Base-by-base conservation (phyloP, 2,888 invertebrate genomes). In the Rotaria socialis region DNA sequence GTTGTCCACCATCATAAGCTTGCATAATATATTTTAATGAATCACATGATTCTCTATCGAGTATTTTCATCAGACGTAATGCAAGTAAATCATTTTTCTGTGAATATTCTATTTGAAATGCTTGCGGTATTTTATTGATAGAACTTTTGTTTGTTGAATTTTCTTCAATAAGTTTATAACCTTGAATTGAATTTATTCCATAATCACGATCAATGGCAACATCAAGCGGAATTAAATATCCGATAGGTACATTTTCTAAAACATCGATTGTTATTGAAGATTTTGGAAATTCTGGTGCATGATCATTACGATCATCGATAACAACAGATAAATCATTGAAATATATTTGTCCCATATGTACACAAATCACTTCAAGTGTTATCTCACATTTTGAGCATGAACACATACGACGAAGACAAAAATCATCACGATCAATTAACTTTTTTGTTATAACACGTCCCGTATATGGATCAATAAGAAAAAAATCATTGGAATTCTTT, bases 341-440 rank as follows among this genome's bases (percentile, higher is more conserved):
- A 80, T 47, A 80, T 2, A 80, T 47, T 47, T 80, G 43, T 47
- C 43, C 43, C 14, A 35, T 67, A 80, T 80, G 22, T 19, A 80
- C 80, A 47, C 80, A 80, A 47, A 80, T 47, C 2, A 80, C 80
- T 80, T 80, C 80, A 41, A 80, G 35, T 24, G 7, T 47, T 11
- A 80, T 47, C 47, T 80, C 80, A 47, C 80, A 80, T 22, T 47
- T 43, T 1, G 43, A 22, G 47, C 80, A 80, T 10, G 80, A 80
- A 80, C 80, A 80, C 11, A 22, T n/a, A 47, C 80, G 80, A 47
- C 47, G 43, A 47, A 80, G 47, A 80, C 80, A 80, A 80, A 80
- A 80, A 47, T 80, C 80, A 80, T 80, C 80, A 80, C 80, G 80
- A 80, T 80, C 80, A 80, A 80, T 80, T 80, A 80, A 47, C 47